Evolutionary conservation across 2,888 invertebrate species (phyloP).

Genomic region (Scaeva pyrastri): DNA sequence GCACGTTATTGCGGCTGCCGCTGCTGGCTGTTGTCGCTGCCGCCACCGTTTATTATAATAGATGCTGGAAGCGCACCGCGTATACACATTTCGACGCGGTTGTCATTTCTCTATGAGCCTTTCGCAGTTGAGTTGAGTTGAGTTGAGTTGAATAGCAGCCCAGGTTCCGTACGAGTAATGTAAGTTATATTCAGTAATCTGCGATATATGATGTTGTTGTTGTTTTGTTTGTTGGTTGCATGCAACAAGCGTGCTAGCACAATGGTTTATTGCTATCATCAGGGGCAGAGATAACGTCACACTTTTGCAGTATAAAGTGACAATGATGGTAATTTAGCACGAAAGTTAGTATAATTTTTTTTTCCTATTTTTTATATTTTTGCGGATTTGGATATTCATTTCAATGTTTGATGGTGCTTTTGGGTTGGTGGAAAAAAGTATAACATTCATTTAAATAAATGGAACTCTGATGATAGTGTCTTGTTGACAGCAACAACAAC

Average conservation of each 20-base stretch:
- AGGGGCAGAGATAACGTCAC: conserved; percentile 70
- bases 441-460: conserved; percentile 20
- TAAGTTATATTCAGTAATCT: conserved; percentile 24
- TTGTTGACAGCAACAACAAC: conserved; percentile 3
- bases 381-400: conserved; percentile 35
- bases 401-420: conserved; percentile 35
- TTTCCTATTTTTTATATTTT: background rate
- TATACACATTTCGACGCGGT: conserved; percentile 58
- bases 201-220: conserved; percentile 3
- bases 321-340: conserved; percentile 75
- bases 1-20: background rate
- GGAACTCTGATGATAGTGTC: conserved; percentile 11
- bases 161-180: conserved; percentile 1
- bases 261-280: conserved; percentile 75
- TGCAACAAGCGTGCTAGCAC: conserved; percentile 58
- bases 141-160: too few relatives aligned
- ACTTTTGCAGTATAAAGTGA: conserved; percentile 68
- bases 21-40: background rate
- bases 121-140: conserved; percentile 38
- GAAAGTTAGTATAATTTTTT: conserved; percentile 41
- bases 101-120: conserved; percentile 60
- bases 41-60: conserved; percentile 30
- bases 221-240: conserved; percentile 48
- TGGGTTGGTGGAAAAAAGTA: background rate
- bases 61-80: conserved; percentile 13